phyloP scores from a whole-genome alignment of 2,113 vertebrate genomes.

The Pongo abelii region DNA sequence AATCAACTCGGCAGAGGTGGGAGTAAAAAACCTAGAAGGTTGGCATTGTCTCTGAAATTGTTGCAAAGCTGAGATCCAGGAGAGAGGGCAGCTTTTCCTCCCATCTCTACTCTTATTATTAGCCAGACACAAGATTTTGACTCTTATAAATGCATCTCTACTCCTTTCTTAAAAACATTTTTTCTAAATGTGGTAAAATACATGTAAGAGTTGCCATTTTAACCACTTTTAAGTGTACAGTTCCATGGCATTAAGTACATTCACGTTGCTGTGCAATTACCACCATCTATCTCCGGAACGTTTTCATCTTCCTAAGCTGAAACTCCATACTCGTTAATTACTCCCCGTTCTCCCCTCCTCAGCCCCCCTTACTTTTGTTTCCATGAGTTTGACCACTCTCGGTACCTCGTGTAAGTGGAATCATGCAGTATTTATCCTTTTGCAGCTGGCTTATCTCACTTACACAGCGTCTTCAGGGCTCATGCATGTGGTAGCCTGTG shows the following conservation, averaged over 20 bases:
- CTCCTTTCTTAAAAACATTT: neutral
- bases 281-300: neutral
- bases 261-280: rapidly evolving
- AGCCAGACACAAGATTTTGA: neutral
- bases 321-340: neutral
- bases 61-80: neutral
- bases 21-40: neutral
- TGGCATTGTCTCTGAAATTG: neutral
- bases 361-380: neutral
- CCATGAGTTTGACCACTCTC: neutral
- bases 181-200: neutral
- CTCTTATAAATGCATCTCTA: neutral
- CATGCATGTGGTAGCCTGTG: neutral
- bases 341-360: neutral
- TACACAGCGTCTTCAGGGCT: neutral
- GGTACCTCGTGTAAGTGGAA: neutral
- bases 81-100: neutral
- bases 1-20: neutral
- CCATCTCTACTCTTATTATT: neutral
- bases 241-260: neutral
- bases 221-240: neutral
- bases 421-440: neutral
- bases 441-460: neutral
- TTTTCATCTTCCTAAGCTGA: neutral
- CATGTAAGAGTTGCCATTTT: neutral